phyloP scores from a whole-genome alignment of 2,113 vertebrate genomes.

The Anguilla rostrata region DNA sequence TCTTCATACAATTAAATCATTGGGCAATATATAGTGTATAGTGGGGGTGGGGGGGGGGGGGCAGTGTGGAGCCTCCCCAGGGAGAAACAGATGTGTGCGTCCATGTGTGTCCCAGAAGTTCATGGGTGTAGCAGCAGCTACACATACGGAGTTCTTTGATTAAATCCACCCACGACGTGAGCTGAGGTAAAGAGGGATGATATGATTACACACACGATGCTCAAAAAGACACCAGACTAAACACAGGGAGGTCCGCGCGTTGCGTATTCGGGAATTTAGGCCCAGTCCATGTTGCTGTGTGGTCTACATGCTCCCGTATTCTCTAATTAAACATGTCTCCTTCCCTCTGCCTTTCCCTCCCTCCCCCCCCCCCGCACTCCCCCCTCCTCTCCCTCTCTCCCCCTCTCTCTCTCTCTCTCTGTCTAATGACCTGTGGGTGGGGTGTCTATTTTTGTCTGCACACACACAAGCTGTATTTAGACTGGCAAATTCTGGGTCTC shows the following conservation, averaged over 20 bases:
- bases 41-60: not conserved
- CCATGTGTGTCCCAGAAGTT: not conserved
- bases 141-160: not conserved
- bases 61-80: not conserved
- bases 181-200: not conserved
- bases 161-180: not conserved
- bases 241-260: not conserved
- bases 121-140: slow-evolving; percentile 3
- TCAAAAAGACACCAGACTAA: not conserved
- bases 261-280: not conserved
- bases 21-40: not conserved
- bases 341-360: not conserved
- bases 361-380: not conserved
- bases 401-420: slow-evolving; percentile 2
- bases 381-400: not conserved
- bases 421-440: slow-evolving; percentile 8
- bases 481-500: not conserved
- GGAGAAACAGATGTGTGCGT: not conserved
- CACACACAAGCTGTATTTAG: slow-evolving; percentile 5
- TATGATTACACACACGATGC: not conserved
- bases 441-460: not conserved
- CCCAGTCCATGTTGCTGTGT: not conserved
- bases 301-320: not conserved
- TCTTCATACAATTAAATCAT: not conserved
- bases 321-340: slow-evolving; percentile 17